Evolutionary conservation across 2,888 invertebrate genomes (phyloP), one percentile per base, ranked within the genome.

Genomic region (Phragmatobia fuliginosa): DNA sequence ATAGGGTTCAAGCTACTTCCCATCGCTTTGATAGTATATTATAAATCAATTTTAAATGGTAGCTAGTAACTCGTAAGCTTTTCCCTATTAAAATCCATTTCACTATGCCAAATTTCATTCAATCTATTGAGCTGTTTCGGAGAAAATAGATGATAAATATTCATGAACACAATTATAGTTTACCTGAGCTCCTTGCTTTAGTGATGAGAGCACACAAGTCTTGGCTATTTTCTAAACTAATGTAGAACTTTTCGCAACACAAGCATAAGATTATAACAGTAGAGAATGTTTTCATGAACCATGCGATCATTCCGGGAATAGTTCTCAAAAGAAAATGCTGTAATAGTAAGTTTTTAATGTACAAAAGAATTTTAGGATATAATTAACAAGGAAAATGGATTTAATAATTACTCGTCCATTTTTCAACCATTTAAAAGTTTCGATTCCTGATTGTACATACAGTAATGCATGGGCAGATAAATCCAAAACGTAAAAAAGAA

Each of bases 241-340:
- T 45, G 32, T 78, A 75, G 31, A 78, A 70, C 11, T 68, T 73
- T 49, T 75, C 73, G 25, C 66, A 75, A 32, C 65, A 59, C 5
- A 59, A 4, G 14, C 52, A 66, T 3, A 78, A 14, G 2, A 67
- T 31, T 52, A 41, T 45, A 31, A 70, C 62, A 11, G 56, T 59
- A 0, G 18, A 1, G 10, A 73, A 60, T 25, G 59, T 33, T 28
- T 77, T 77, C 1, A 41, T 31, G 33, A 68, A 8, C 71, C 70
- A 75, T 7, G 33, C 1, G 11, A 18, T 32, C 38, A 65, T 25
- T 11, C 10, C 10, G 25, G n/a, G 11, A 49, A 25, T n/a, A 49
- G 49, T 2, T 3, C 1, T n/a, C 1, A 2, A n/a, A 2, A n/a
- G n/a, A 49, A 49, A 6, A n/a, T n/a, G 1, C 49, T 49, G 49